Evolutionary conservation across 1,140 invertebrate species (phyloP).

Genomic region (Yoshiicerus persimilis): DNA sequence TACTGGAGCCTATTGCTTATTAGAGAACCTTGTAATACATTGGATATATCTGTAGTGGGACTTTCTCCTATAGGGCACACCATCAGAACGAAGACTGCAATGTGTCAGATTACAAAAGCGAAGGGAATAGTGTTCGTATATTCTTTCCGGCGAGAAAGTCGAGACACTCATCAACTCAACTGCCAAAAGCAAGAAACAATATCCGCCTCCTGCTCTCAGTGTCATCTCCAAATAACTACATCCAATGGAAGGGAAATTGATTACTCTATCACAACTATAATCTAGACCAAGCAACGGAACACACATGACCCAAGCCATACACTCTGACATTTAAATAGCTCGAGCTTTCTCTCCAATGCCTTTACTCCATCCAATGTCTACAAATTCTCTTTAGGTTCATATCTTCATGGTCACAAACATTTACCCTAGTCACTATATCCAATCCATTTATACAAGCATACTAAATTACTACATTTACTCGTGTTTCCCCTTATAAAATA

Average conservation of each 20-base stretch:
- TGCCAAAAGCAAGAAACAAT: not conserved
- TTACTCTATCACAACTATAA: not conserved
- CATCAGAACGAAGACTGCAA: not conserved
- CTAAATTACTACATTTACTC: no score
- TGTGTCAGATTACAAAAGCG: not conserved
- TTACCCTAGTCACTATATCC: no score
- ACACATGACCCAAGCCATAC: not conserved
- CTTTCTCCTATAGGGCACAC: not conserved
- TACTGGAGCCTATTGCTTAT: no score
- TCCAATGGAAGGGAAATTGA: not conserved
- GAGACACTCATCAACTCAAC: not conserved
- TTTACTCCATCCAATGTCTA: no score
- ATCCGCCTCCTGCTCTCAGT: not conserved
- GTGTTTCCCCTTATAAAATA: no score
- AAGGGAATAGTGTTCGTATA: not conserved
- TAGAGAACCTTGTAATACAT: not conserved
- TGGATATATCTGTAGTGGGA: not conserved
- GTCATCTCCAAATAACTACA: not conserved
- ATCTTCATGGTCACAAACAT: no score
- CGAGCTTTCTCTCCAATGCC: not conserved
- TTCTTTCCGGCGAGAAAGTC: not conserved
- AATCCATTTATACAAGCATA: no score
- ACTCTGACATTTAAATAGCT: not conserved
- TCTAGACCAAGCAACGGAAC: not conserved
- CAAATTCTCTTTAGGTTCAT: no score